Evolutionary conservation across 2,797 vertebrate species (phyloP).

Genomic region (Cynopterus sphinx): DNA sequence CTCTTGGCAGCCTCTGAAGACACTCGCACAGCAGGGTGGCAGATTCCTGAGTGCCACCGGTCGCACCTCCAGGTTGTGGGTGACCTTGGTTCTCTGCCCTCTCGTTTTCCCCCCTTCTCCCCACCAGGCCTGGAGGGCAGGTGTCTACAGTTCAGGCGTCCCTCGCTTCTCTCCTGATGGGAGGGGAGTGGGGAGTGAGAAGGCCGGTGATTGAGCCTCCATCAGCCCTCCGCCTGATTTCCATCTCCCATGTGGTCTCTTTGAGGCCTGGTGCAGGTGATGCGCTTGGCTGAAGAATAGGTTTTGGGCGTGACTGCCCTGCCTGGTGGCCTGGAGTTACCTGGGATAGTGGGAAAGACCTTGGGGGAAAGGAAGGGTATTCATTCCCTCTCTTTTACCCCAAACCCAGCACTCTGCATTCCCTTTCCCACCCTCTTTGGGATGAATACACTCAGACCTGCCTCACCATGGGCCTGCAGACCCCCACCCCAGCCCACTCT

Average conservation of each 20-base stretch:
- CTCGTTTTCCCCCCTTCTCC: neutral
- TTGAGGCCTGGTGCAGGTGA: neutral
- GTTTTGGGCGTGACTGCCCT: neutral
- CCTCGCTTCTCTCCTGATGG: neutral
- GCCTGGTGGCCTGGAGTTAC: neutral
- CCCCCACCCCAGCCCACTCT: neutral
- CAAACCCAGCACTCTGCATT: neutral
- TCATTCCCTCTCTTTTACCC: neutral
- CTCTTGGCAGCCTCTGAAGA: neutral
- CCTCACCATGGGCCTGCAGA: neutral
- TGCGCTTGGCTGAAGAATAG: neutral
- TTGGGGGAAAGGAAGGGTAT: too few species aligned
- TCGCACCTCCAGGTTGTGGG: neutral
- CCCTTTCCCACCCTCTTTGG: neutral
- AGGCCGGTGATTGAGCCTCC: neutral
- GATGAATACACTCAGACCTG: neutral
- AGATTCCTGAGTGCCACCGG: neutral
- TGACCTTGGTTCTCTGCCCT: neutral
- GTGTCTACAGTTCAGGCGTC: rapidly evolving
- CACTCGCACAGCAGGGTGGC: neutral
- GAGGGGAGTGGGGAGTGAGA: neutral
- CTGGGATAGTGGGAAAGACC: neutral
- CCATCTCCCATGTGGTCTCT: rapidly evolving
- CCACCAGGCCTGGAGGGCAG: neutral
- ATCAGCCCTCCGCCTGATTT: neutral